phyloP scores from a whole-genome alignment of 2,113 vertebrate species.

The Columba livia region DNA sequence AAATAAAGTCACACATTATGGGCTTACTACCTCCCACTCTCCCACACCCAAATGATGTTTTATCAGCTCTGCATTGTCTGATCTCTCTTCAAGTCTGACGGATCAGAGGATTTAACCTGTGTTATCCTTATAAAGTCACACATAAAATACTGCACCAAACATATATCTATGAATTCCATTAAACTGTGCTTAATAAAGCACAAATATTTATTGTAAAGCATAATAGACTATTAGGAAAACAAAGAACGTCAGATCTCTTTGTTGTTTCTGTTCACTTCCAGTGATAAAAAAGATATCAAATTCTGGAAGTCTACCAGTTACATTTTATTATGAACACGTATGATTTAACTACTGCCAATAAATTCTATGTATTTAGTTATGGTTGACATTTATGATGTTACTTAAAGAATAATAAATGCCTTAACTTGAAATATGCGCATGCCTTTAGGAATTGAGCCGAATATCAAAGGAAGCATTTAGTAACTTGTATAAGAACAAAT shows the following conservation, averaged over 20 bases:
- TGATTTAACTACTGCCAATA: conserved; percentile 40
- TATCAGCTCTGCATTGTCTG: conserved; percentile 15
- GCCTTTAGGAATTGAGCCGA: background rate
- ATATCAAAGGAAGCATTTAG: conserved; percentile 26
- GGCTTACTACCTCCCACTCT: background rate
- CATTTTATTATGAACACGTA: background rate
- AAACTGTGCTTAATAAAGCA: background rate
- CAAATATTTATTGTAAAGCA: background rate
- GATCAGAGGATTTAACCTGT: background rate
- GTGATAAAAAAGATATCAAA: conserved; percentile 6
- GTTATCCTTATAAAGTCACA: background rate
- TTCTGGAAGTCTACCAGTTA: conserved; percentile 45
- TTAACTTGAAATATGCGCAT: conserved; percentile 6
- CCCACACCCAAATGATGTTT: background rate
- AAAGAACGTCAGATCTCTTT: background rate
- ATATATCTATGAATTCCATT: background rate
- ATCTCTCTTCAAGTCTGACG: conserved; percentile 24
- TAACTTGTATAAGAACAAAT: conserved; percentile 19
- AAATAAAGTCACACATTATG: background rate
- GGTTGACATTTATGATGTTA: conserved; percentile 38
- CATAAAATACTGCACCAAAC: background rate
- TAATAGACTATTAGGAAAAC: background rate
- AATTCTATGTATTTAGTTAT: background rate
- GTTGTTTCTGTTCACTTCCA: conserved; percentile 7
- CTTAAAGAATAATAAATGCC: conserved; percentile 44